Base-by-base conservation (phyloP, 2,113 vertebrate species). In the Falcunculus frontatus region DNA sequence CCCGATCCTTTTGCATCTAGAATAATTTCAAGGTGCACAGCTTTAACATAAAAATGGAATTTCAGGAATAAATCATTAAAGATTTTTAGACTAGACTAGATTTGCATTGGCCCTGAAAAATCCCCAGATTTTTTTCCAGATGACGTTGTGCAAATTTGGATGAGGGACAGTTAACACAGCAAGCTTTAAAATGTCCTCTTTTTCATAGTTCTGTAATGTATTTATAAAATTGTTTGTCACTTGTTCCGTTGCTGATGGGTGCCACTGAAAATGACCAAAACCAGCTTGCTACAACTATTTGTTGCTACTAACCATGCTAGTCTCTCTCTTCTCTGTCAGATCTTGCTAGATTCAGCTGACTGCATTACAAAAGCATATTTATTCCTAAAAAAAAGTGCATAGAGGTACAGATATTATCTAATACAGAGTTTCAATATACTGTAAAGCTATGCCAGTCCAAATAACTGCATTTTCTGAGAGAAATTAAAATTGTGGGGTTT, bases 161-260 rank as follows among this genome's bases (percentile, higher is more conserved):
- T 91, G 93, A 94, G 79, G 82, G 96, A 86, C 78, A 47, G 37
- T 79, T 91, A 94, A 91, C 16, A 29, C 17, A 86, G 25, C 29
- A 84, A 94, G 32, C 42, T 96, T 96, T 96, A 76, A 74, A 77
- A 57, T 81, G 41, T 93, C 60, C 72, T 87, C 41, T 93, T 95
- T 93, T 89, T 85, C 68, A 65, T 80, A 90, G 77, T 95, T 97
- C 89, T 96, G 77, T 87, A 35, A 68, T 74, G 16, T 97, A 92
- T 96, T 96, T 90, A 88, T 94, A 87, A 68, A 90, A 81, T 65
- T 68, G 33, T 89, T 96, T 73, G 79, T 90, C 72, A 70, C 80
- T 95, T 96, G 55, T 94, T 87, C 63, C 72, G 64, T 82, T 76
- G 50, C 46, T 84, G 27, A 49, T 50, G 32, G 8, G 6, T 84